Conservation (phyloP, 2,888 invertebrate species). For the Halocaridina rubra region DNA sequence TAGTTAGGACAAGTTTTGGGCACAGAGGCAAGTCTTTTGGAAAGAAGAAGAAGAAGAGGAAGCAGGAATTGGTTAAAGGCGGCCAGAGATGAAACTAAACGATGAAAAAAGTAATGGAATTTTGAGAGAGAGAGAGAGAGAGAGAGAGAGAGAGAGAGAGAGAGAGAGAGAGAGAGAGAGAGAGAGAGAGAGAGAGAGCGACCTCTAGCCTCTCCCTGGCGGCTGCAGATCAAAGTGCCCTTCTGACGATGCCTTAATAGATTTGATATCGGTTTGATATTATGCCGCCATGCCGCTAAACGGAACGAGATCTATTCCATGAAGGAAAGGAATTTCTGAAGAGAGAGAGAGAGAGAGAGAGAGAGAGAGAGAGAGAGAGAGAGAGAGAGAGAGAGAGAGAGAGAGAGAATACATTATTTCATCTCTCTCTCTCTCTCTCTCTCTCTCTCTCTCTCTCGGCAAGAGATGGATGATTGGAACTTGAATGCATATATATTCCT, state of each 20-base stretch:
- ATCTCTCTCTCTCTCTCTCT: too few relatives aligned
- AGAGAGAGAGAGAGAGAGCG: conserved; percentile 12
- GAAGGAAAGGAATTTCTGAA: conserved; percentile 19
- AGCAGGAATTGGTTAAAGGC: too few relatives aligned
- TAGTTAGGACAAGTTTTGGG: too few relatives aligned
- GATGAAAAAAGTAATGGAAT: too few relatives aligned
- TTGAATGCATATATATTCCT: too few relatives aligned
- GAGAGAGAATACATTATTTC: not conserved
- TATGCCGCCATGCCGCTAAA: conserved; percentile 44
- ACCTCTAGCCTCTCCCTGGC: conserved; percentile 20
- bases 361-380: conserved; percentile 32
- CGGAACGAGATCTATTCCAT: conserved; percentile 20
- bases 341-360: conserved; percentile 16
- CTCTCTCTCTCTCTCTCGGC: too few relatives aligned
- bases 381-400: conserved; percentile 15
- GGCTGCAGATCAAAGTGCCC: conserved; percentile 36
- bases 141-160: too few relatives aligned
- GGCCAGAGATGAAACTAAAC: too few relatives aligned
- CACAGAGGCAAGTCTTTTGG: too few relatives aligned
- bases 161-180: not conserved
- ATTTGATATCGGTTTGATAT: conserved; percentile 53
- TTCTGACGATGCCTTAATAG: conserved; percentile 42
- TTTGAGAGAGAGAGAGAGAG: too few relatives aligned
- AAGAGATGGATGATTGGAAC: not conserved
- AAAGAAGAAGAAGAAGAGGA: too few relatives aligned